Conservation (phyloP, 1,140 invertebrate genomes). For the Rhizoglyphus robini region DNA sequence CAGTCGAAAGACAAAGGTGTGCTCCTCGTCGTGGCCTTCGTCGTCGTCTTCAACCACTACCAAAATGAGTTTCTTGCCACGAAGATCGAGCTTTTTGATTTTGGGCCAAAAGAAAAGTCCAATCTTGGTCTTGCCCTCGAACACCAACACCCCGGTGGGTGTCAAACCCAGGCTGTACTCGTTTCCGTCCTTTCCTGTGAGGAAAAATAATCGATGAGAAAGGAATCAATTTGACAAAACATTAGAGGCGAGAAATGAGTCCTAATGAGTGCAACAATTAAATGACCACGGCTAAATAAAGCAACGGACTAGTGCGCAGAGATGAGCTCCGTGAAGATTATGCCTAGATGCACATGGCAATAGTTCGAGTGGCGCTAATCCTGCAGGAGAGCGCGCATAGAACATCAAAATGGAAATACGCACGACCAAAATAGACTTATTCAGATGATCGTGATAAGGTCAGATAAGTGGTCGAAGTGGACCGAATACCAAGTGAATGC, state of each 20-base stretch:
- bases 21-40: constrained; percentile 75
- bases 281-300: neutral
- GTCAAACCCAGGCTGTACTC: constrained; percentile 93
- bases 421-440: neutral
- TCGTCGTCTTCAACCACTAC: constrained; percentile 94
- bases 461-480: neutral
- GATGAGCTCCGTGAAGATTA: too few species aligned
- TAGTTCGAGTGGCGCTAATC: too few species aligned
- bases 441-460: neutral
- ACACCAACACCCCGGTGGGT: constrained; percentile 87
- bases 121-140: constrained; percentile 89
- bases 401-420: neutral
- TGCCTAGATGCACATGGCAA: too few species aligned
- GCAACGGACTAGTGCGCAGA: too few species aligned
- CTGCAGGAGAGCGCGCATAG: too few species aligned
- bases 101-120: constrained; percentile 98
- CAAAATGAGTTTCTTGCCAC: constrained; percentile 85
- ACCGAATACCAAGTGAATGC: too few species aligned
- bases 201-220: constrained; percentile 26
- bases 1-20: constrained; percentile 71
- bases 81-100: constrained; percentile 89
- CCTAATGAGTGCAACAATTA: neutral
- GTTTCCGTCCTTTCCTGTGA: constrained; percentile 86
- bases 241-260: neutral
- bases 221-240: neutral